Base-by-base conservation (phyloP, 1,140 invertebrate genomes). In the Drosophila pallidifrons region DNA sequence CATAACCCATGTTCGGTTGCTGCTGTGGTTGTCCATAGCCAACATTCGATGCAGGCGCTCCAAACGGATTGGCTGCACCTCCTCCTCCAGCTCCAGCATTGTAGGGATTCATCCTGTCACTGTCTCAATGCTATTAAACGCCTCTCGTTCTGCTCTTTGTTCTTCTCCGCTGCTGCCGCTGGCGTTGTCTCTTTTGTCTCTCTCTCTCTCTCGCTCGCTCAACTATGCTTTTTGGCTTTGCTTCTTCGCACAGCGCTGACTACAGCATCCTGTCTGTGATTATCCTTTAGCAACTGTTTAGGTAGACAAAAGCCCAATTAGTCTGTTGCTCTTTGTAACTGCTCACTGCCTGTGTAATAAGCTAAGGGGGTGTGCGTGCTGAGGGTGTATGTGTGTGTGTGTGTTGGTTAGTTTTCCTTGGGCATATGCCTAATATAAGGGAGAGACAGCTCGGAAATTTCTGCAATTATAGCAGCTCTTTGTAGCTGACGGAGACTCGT, bases 31-130 rank as follows among this genome's bases (percentile, higher is more conserved):
- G 82, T 5, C 54, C 79, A 35, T 85, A 90, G 28, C 76, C 81
- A 2, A 57, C 52, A 25, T 25, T 75, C 4, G 66, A 58, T 13
- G 76, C 75, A 1, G 91, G 81, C 52, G 83, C 79, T 25, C 82
- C 91, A 68, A 92, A 92, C 0, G 91, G 91, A 76, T 92, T 92
- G 32, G 91, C 69, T 10, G 35, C 82, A 1, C 75, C 85, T n/a
- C 63, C 79, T 38, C 58, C 76, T 28, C 73, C 76, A 7, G 64
- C 68, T 38, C 80, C 89, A 25, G 68, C 15, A 16, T 57, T 91
- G 49, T 91, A 91, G 68, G 87, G 87, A 91, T 91, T 91, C 87
- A 91, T 91, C 70, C 52, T 28, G 11, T 11, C 45, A 35, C 49
- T 59, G 11, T 52, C 15, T 55, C 61, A 25, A 43, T n/a, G 57